Conservation (phyloP, 2,888 invertebrate species). For the Dysmachus trigonus region DNA sequence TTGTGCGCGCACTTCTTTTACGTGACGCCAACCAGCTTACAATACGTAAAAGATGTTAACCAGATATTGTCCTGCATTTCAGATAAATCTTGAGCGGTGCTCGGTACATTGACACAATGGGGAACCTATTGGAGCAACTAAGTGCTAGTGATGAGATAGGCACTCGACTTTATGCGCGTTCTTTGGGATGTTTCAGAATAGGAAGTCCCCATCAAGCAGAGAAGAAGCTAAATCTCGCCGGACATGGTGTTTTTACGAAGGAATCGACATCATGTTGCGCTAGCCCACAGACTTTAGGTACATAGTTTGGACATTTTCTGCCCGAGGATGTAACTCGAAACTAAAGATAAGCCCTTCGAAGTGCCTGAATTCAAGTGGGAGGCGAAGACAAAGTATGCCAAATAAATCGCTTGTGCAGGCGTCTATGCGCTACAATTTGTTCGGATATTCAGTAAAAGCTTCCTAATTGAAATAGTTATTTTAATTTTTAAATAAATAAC, state of each 20-base stretch:
- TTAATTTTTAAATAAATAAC: not conserved
- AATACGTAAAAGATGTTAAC: constrained; percentile 41
- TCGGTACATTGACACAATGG: constrained; percentile 38
- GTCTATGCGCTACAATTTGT: not conserved
- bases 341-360: not conserved
- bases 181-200: not conserved
- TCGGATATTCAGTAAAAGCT: not conserved
- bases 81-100: constrained; percentile 37
- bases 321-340: constrained; percentile 24
- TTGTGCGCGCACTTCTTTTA: constrained; percentile 38
- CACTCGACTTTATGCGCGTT: not conserved
- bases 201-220: not conserved
- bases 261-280: constrained; percentile 23
- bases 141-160: constrained; percentile 19
- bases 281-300: constrained; percentile 25
- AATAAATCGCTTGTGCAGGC: not conserved
- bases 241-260: not conserved
- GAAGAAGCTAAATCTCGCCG: not conserved
- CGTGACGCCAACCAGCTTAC: constrained; percentile 1
- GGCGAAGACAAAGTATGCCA: not conserved
- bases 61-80: constrained; percentile 35
- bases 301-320: constrained; percentile 16
- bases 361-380: constrained; percentile 17
- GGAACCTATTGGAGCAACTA: constrained; percentile 8
- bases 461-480: not conserved